Base-by-base conservation (phyloP, 1,140 invertebrate species). In the Brachystomella parvula region DNA sequence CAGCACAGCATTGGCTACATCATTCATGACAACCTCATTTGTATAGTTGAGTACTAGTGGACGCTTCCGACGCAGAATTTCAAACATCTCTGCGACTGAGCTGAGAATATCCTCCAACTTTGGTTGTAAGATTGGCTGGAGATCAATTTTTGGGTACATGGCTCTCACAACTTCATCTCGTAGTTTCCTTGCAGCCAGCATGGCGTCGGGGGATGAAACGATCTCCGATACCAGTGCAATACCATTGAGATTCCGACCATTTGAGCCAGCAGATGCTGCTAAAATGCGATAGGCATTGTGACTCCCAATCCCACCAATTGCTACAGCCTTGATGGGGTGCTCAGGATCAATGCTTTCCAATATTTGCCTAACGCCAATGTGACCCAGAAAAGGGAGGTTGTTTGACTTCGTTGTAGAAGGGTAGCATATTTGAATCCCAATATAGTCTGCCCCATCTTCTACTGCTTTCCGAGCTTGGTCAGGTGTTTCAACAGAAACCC, bases 361-460 rank as follows among this genome's bases (percentile, higher is more conserved):
- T n/a, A 60, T 60, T 30, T 30, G 6, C 19, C 58, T 30, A 9
- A 60, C 26, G 9, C 58, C 58, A 29, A 60, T 60, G 30, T 60
- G 58, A 6, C 58, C 58, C 6, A 32, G 30, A n/a, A 32, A 9
- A 9, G 32, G 19, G 3, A 9, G 3, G 3, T 30, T 9, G 9
- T 9, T 60, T 9, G 12, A 30, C 24, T 60, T 60, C 19, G 58
- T 60, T 24, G 12, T 3, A 6, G 58, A 30, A 15, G 21, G 21
- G 58, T 12, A 60, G 30, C 58, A 60, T 12, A 26, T 26, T 60
- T 32, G 24, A 24, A 60, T 60, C 29, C 58, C 58, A 35, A 60
- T 60, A 26, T 60, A 60, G 31, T 60, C 58, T 15, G 32, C 58
- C 19, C 58, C 58, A 35, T 60, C 58, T 24, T 30, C 58, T 9